phyloP scores from a whole-genome alignment of 2,113 vertebrate species.

The Limnothrissa miodon region DNA sequence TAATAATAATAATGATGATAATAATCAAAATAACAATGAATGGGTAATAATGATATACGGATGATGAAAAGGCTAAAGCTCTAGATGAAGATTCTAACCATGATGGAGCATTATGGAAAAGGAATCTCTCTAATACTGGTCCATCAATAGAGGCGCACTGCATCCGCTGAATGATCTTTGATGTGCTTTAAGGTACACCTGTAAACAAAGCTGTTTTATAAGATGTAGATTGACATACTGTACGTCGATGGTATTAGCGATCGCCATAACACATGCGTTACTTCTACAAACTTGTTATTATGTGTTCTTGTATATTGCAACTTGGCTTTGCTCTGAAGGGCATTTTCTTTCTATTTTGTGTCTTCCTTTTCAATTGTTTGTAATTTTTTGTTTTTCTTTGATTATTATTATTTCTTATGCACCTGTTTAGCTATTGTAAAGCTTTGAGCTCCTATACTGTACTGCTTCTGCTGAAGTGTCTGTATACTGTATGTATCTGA shows the following conservation, averaged over 20 bases:
- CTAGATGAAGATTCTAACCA: background rate
- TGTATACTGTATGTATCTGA: conserved; percentile 77
- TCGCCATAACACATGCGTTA: conserved; percentile 68
- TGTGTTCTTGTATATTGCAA: conserved; percentile 79
- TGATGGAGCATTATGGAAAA: conserved; percentile 21
- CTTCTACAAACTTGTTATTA: conserved; percentile 68
- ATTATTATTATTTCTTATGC: conserved; percentile 49
- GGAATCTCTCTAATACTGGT: conserved; percentile 53
- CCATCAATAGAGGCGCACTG: conserved; percentile 72
- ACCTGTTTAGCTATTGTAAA: conserved; percentile 78
- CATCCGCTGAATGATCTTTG: conserved; percentile 67
- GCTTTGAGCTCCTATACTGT: conserved; percentile 77
- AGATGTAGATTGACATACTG: conserved; percentile 67
- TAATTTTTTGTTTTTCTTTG: conserved; percentile 30
- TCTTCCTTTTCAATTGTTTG: conserved; percentile 30
- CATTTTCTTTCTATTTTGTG: conserved; percentile 55
- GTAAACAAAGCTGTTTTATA: conserved; percentile 75
- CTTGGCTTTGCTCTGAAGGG: conserved; percentile 75
- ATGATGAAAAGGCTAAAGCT: background rate
- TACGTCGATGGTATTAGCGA: conserved; percentile 63
- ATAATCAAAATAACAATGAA: too few relatives aligned
- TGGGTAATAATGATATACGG: background rate
- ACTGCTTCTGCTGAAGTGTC: conserved; percentile 78
- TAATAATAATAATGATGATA: conserved; percentile 43
- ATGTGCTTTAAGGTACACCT: conserved; percentile 77